Evolutionary conservation across 2,113 vertebrate species (phyloP).

Genomic region (Connochaetes taurinus): DNA sequence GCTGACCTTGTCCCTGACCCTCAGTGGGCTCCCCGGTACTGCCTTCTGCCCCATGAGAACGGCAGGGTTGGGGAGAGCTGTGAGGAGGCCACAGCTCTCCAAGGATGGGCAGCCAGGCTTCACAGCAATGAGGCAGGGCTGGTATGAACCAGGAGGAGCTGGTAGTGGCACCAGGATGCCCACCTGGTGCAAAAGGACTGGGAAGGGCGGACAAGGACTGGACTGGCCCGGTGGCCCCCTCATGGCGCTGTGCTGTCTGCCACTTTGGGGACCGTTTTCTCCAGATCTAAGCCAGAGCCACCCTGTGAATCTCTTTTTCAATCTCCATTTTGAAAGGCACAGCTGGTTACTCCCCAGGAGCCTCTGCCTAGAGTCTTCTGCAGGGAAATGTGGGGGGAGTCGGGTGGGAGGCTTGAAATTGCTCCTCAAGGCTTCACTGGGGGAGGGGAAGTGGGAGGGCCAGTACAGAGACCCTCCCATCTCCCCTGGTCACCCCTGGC

Average conservation of each 20-base stretch:
- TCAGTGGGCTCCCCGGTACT: accelerated
- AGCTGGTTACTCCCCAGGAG: background rate
- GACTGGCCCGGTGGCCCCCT: background rate
- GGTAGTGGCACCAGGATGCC: background rate
- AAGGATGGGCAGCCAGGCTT: background rate
- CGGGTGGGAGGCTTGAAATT: background rate
- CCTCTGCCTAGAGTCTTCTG: background rate
- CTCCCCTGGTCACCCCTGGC: background rate
- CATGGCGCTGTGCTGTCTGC: background rate
- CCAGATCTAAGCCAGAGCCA: background rate
- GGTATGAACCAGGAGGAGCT: background rate
- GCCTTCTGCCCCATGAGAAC: background rate
- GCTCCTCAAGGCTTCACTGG: background rate
- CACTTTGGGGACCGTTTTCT: background rate
- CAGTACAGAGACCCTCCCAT: accelerated
- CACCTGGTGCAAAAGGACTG: background rate
- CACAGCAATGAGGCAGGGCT: background rate
- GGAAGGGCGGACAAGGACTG: background rate
- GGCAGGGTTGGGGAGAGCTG: background rate
- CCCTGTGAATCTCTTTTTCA: background rate
- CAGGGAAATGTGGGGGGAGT: background rate
- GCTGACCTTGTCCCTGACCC: background rate
- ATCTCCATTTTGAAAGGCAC: background rate
- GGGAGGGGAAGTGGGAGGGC: background rate
- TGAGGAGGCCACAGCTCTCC: background rate